A percentile compares a stretch with the other conserved stretches of the same genome.
Conservation (phyloP, 2,113 vertebrate genomes). For the Erythrocercus mccallii region DNA sequence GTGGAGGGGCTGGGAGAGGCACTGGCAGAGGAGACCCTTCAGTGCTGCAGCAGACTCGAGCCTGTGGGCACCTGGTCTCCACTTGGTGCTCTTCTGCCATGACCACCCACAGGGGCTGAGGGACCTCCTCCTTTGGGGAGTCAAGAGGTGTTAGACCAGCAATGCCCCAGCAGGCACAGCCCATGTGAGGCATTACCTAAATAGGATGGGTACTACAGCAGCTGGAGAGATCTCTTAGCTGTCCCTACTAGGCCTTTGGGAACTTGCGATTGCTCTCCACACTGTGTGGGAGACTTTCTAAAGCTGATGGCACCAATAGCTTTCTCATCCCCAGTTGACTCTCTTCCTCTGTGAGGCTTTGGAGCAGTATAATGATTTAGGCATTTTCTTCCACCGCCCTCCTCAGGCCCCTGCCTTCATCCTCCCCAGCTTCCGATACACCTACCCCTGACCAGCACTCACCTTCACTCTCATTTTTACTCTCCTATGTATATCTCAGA, state of each 20-base stretch:
- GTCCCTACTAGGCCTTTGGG: background rate
- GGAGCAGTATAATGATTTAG: background rate
- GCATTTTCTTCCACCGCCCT: background rate
- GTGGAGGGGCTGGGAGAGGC: background rate
- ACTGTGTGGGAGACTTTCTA: background rate
- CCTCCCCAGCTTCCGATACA: fast-evolving
- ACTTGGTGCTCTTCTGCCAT: background rate
- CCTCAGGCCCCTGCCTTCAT: background rate
- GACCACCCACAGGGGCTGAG: fast-evolving
- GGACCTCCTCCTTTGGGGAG: background rate
- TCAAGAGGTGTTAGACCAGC: background rate
- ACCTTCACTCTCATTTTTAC: background rate
- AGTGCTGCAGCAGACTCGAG: background rate
- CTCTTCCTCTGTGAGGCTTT: background rate
- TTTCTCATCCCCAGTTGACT: background rate
- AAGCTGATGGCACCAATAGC: fast-evolving
- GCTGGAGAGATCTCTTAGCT: background rate
- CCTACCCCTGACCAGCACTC: background rate
- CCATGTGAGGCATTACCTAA: background rate
- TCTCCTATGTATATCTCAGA: background rate
- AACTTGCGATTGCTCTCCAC: background rate
- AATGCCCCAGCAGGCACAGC: background rate
- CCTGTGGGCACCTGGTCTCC: background rate
- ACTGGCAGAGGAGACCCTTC: background rate
- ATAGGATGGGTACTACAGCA: background rate